phyloP scores from a whole-genome alignment of 2,797 vertebrate species.

The Lophius americanus region DNA sequence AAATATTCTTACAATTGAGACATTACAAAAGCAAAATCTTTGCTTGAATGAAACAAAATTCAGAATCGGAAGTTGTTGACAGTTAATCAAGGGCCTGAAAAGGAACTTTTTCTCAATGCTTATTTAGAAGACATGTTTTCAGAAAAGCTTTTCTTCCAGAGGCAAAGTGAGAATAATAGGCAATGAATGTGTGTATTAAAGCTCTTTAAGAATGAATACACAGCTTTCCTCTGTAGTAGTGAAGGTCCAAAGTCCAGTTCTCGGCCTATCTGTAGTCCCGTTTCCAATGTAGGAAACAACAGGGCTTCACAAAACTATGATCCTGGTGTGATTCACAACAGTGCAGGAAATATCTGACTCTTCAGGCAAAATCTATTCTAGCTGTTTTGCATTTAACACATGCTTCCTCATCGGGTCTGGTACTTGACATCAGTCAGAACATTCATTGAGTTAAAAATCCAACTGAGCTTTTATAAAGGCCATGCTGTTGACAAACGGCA shows the following conservation, averaged over 20 bases:
- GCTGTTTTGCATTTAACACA: conserved; percentile 17
- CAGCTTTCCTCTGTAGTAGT: not conserved
- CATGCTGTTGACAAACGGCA: conserved; percentile 6
- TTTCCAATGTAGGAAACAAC: conserved; percentile 3
- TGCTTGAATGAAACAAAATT: too few species aligned
- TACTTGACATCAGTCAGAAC: conserved; percentile 6
- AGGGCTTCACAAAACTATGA: not conserved
- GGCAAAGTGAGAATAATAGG: not conserved
- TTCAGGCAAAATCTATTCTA: conserved; percentile 11
- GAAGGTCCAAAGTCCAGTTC: not conserved
- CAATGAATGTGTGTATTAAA: not conserved
- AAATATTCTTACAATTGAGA: too few species aligned
- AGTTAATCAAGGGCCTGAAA: too few species aligned
- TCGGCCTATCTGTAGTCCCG: conserved; percentile 17
- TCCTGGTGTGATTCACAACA: conserved; percentile 9
- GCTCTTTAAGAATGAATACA: conserved; percentile 20
- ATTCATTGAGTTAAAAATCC: conserved; percentile 3
- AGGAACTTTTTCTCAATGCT: not conserved
- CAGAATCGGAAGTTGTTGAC: too few species aligned
- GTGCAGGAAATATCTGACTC: conserved; percentile 32
- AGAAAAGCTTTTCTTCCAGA: not conserved
- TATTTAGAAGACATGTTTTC: too few species aligned
- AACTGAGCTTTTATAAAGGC: conserved; percentile 1
- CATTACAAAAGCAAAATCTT: too few species aligned
- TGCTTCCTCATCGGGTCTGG: conserved; percentile 1